A percentile compares a stretch with the other conserved stretches of the same genome.
Evolutionary conservation across 1,140 invertebrate genomes (phyloP).

Genomic region (Neodiprion pinetum): DNA sequence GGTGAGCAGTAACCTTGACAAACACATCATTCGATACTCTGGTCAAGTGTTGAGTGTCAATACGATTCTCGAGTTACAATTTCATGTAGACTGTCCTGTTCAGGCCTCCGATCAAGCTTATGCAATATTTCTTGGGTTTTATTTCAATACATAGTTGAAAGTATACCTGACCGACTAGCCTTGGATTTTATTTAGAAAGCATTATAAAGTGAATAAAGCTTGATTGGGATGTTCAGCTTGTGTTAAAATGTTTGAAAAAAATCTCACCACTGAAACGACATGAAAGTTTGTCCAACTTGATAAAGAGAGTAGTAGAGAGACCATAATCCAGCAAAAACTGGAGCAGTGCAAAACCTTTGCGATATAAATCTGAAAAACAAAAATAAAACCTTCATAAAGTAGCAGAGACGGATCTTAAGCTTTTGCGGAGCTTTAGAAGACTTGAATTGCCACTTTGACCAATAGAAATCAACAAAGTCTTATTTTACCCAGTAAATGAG

Average conservation of each 20-base stretch:
- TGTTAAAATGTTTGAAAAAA: neutral
- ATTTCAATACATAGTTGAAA: neutral
- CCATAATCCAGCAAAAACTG: slow-evolving; percentile 75
- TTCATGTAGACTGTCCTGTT: neutral
- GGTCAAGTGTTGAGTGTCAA: neutral
- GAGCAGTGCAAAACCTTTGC: slow-evolving; percentile 67
- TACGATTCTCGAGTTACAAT: slow-evolving; percentile 11
- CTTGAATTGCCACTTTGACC: neutral
- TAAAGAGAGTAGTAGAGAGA: slow-evolving; percentile 78
- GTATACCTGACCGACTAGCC: neutral
- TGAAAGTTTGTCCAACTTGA: slow-evolving; percentile 80
- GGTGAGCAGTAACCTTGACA: neutral
- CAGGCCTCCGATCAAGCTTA: neutral
- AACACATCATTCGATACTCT: neutral
- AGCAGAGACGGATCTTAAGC: slow-evolving; percentile 22
- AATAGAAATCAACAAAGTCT: slow-evolving; percentile 5
- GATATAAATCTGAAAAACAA: slow-evolving; percentile 68
- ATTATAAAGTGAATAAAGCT: slow-evolving; percentile 8
- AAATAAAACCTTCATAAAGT: slow-evolving; percentile 19
- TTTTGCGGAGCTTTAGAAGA: neutral
- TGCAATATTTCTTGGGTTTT: neutral
- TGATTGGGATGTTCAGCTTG: too few relatives aligned
- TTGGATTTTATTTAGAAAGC: neutral
- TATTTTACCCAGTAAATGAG: slow-evolving; percentile 70
- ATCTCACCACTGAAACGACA: slow-evolving; percentile 79